A percentile compares a stretch with the other conserved stretches of the same genome.
These are phyloP conservation scores for Gymnogyps californianus DNA, from an alignment of 2,113 vertebrate species.

Conservation along the genomic window DNA sequence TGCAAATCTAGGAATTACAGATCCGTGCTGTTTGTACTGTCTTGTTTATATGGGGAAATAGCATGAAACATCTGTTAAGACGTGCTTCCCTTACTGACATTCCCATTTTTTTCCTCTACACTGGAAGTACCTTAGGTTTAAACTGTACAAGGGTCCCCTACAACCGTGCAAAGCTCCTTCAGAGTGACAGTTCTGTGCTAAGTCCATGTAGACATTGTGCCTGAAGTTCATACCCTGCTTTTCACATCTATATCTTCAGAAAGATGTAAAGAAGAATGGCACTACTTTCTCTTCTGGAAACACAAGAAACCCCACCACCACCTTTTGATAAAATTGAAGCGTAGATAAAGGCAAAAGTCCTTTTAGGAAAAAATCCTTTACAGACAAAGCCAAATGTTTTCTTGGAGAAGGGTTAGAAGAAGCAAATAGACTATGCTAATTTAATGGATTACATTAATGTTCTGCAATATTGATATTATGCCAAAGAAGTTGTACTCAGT, in stretches of 20 bases:
- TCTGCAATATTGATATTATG: background rate
- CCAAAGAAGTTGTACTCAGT: background rate
- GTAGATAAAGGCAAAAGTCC: background rate
- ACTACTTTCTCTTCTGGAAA: background rate
- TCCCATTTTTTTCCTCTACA: background rate
- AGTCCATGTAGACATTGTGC: background rate
- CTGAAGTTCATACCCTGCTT: background rate
- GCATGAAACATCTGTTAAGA: background rate
- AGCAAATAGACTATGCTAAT: background rate
- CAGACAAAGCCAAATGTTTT: background rate
- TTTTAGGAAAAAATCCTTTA: background rate
- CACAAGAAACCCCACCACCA: fast-evolving
- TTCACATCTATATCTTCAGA: background rate
- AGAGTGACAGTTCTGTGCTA: background rate
- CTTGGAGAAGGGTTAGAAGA: background rate
- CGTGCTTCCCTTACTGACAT: background rate
- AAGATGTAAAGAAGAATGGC: background rate
- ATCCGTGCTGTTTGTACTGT: background rate
- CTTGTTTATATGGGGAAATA: background rate
- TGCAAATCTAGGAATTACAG: background rate
- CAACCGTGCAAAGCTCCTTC: background rate
- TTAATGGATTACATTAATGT: background rate
- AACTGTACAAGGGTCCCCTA: background rate
- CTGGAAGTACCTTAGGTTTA: background rate
- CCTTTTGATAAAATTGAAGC: background rate